A percentile compares a stretch with the other conserved stretches of the same genome.
Evolutionary conservation across 2,797 vertebrate species (phyloP).

Genomic region (Siniperca scherzeri): DNA sequence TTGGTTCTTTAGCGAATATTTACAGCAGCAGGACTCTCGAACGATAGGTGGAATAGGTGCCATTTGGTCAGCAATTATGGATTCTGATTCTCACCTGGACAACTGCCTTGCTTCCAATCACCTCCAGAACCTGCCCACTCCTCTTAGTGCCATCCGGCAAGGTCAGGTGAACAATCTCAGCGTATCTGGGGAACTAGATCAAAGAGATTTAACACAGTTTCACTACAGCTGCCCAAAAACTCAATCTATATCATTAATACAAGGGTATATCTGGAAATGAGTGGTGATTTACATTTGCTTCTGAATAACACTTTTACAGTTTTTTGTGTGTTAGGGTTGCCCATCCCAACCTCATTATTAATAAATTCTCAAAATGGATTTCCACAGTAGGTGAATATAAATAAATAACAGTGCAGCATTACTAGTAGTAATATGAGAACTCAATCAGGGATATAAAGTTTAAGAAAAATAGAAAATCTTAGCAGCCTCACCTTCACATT

Average conservation of each 20-base stretch:
- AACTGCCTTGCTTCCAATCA: constrained; percentile 87
- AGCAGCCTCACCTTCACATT: constrained; percentile 86
- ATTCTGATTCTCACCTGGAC: constrained; percentile 83
- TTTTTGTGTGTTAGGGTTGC: background rate
- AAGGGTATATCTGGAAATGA: background rate
- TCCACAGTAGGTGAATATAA: background rate
- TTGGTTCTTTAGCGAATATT: background rate
- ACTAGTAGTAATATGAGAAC: background rate
- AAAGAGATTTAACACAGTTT: constrained; percentile 16
- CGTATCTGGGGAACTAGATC: constrained; percentile 87
- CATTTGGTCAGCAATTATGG: background rate
- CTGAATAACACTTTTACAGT: background rate
- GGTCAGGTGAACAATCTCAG: constrained; percentile 89
- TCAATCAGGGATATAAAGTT: background rate
- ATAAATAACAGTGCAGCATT: background rate
- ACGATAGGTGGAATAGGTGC: background rate
- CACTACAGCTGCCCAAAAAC: background rate
- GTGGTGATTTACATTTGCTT: background rate
- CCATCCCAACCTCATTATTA: background rate
- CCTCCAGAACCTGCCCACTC: constrained; percentile 89
- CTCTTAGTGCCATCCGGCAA: constrained; percentile 88
- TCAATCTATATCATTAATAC: background rate
- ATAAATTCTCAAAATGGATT: background rate
- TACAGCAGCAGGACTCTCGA: background rate
- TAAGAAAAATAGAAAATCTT: background rate